Evolutionary conservation across 1,140 invertebrate species (phyloP), one percentile per base, ranked within the genome.

Genomic region (Choristoneura fumiferana): DNA sequence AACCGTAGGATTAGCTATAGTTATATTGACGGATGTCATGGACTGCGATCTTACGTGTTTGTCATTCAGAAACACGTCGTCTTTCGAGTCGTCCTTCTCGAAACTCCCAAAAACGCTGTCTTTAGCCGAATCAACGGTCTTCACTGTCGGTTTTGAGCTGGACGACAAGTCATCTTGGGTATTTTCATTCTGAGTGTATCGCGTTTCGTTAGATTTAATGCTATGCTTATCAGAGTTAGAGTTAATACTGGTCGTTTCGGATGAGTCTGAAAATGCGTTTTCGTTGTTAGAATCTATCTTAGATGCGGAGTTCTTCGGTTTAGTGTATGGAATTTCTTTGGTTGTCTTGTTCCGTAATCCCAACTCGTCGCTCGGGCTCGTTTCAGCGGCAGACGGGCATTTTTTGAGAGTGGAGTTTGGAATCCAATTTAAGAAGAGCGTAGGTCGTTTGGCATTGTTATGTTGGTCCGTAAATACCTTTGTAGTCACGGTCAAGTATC

Each of bases 371-470:
- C 71, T 76, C 1, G 81, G 81, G 54, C 83, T 81, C 36, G 92
- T 95, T 75, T 95, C 94, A 15, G 95, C 90, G 13, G 94, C 93
- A 3, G 92, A 93, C 0, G 96, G 96, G 80, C 97, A 96, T 84
- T 95, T 97, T 57, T 94, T 93, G n/a, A 98, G 83, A 0, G 96
- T 96, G 1, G 93, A 93, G 81, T 98, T 98, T 0, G 97, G 97
- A 67, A 98, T 97, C 97, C 97, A 98, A 54, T 95, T 97, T 0
- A 98, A 91, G 60, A 97, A 94, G 0, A 98, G 81, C 0, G 96
- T 98, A 0, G 96, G 95, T 43, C 94, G 90, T 65, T 92, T 93
- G 0, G 92, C 91, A 57, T 92, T 92, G 68, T 93, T 93, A 61
- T 95, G 94, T 70, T 95, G 93, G 69, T 94, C 91, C 4, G 93